phyloP scores from a whole-genome alignment of 2,797 vertebrate genomes.

The Amblyopsis hoosieri region DNA sequence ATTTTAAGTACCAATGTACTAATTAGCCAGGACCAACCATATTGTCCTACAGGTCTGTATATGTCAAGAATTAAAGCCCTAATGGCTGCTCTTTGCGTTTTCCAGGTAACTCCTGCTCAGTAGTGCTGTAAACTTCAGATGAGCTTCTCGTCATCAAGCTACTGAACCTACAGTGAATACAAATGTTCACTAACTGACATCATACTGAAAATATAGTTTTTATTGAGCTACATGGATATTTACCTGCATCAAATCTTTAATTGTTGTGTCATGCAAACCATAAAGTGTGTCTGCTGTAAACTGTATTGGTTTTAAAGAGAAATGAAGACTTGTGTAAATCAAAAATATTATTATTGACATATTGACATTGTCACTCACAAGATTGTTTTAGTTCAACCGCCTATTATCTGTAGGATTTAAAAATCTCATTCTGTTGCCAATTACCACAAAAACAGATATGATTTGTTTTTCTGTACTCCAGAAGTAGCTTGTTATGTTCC shows the following conservation, averaged over 20 bases:
- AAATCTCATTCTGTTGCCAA: slow-evolving; percentile 8
- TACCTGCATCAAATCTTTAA: no score
- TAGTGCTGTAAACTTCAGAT: not conserved
- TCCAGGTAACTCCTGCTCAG: not conserved
- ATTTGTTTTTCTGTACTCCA: slow-evolving; percentile 20
- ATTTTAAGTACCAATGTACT: no score
- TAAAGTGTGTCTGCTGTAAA: no score
- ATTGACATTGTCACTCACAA: not conserved
- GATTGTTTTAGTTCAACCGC: not conserved
- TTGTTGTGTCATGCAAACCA: no score
- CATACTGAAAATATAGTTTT: no score
- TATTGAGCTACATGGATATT: no score
- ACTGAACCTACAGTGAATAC: no score
- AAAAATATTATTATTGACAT: not conserved
- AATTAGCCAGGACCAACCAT: no score
- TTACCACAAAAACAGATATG: not conserved
- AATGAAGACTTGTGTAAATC: not conserved
- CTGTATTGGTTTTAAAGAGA: no score
- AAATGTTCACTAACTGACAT: no score
- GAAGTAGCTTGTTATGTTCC: slow-evolving; percentile 31
- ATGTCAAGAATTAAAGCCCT: not conserved
- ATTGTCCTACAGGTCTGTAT: no score
- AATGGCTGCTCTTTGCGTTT: not conserved
- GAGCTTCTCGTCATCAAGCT: not conserved
- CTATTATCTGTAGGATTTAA: slow-evolving; percentile 7